A percentile compares a stretch with the other conserved stretches of the same genome.
These are phyloP conservation scores for Drosophila barbarae DNA, from an alignment of 2,888 invertebrate genomes.

Conservation along the genomic window DNA sequence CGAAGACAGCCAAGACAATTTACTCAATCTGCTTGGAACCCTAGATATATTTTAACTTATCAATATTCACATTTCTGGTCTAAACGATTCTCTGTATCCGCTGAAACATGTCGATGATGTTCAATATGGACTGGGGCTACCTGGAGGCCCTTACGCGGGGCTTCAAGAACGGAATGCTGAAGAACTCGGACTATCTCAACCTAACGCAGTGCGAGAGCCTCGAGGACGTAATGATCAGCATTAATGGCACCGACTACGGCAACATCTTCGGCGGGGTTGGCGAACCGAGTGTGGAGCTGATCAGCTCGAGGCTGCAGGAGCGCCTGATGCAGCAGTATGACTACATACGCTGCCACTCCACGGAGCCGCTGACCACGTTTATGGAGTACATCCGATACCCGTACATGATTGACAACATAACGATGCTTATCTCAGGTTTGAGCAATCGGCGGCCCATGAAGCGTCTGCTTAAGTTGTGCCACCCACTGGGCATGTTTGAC, in stretches of 20 bases:
- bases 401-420: conserved; percentile 99
- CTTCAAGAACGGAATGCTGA: conserved; percentile 97
- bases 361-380: conserved; percentile 96
- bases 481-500: conserved; percentile 97
- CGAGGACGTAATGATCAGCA: conserved; percentile 97
- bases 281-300: conserved; percentile 94
- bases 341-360: conserved; percentile 96
- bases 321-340: conserved; percentile 98
- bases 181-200: conserved; percentile 96
- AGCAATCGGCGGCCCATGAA: conserved; percentile 97
- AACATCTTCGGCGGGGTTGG: conserved; percentile 96
- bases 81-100: background rate
- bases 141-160: conserved; percentile 97
- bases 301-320: conserved; percentile 96
- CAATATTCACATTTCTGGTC: background rate
- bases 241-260: conserved; percentile 99
- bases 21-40: background rate
- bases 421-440: conserved; percentile 96
- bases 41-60: background rate
- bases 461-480: conserved; percentile 98
- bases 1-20: background rate
- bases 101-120: conserved; percentile 77
- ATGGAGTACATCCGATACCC: conserved; percentile 99
- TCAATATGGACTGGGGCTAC: conserved; percentile 98
- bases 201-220: conserved; percentile 98